phyloP scores from a whole-genome alignment of 2,888 invertebrate genomes.

The Lathronympha strigana region DNA sequence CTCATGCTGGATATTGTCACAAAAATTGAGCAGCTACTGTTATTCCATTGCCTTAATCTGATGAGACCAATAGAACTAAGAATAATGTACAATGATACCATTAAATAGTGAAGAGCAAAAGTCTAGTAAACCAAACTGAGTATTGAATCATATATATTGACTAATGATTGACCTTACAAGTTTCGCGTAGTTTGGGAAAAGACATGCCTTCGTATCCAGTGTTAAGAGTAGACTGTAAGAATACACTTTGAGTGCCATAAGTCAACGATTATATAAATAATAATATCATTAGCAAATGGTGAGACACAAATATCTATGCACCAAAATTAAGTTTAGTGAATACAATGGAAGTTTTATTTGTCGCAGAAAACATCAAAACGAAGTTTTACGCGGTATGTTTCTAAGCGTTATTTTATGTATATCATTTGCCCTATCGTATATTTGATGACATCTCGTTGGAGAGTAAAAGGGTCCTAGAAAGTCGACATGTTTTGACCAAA shows the following conservation, averaged over 20 bases:
- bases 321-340: no score
- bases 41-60: conserved; percentile 31
- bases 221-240: conserved; percentile 43
- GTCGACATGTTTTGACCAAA: no score
- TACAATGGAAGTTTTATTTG: no score
- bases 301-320: no score
- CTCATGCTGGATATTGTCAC: background rate
- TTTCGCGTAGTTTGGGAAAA: conserved; percentile 14
- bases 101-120: conserved; percentile 21
- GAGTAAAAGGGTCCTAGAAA: no score
- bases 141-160: conserved; percentile 22
- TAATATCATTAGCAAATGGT: no score
- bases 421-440: no score
- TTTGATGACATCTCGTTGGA: no score
- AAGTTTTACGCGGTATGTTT: no score
- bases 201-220: conserved; percentile 52
- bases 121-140: conserved; percentile 30
- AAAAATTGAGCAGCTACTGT: background rate
- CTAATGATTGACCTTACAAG: conserved; percentile 8
- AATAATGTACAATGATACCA: conserved; percentile 34
- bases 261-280: background rate
- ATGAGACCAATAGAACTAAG: conserved; percentile 70
- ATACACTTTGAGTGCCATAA: background rate
- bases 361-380: no score
- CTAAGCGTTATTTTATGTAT: no score